phyloP scores from a whole-genome alignment of 2,888 invertebrate species.

The Ectropis crepuscularia region DNA sequence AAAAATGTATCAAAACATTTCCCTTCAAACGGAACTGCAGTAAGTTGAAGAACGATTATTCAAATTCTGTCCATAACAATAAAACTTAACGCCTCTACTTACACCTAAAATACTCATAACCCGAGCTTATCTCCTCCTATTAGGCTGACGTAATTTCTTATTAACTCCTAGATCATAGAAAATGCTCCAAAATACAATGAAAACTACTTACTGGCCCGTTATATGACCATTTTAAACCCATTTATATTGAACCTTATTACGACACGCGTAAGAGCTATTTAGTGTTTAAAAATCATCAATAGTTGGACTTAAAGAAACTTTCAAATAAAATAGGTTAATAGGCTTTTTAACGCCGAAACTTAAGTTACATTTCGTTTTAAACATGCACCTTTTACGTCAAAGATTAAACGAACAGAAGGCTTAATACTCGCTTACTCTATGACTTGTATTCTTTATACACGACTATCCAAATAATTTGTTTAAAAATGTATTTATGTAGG shows the following conservation, averaged over 20 bases:
- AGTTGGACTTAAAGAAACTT: conserved; percentile 63
- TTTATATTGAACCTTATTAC: conserved; percentile 11
- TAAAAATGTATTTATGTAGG: too few relatives aligned
- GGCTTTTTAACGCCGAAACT: conserved; percentile 78
- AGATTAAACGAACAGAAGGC: conserved; percentile 51
- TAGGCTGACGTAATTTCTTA: conserved; percentile 45
- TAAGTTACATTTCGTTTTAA: conserved; percentile 70
- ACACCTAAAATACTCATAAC: conserved; percentile 22
- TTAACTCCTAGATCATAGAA: conserved; percentile 50
- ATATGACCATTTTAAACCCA: conserved; percentile 25
- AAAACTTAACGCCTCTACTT: conserved; percentile 8
- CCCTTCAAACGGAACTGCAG: too few relatives aligned
- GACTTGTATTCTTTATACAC: too few relatives aligned
- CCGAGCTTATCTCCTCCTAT: conserved; percentile 21
- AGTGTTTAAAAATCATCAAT: conserved; percentile 16
- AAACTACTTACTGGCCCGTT: conserved; percentile 55
- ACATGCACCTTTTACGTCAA: conserved; percentile 65
- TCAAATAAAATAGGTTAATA: conserved; percentile 82
- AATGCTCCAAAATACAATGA: conserved; percentile 49
- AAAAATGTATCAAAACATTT: too few relatives aligned
- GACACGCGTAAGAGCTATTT: not conserved
- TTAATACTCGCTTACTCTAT: conserved; percentile 1
- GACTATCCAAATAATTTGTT: too few relatives aligned
- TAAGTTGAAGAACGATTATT: not conserved
- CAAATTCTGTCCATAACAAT: conserved; percentile 8